Percentiles rank a stretch among this genome's conserved stretches.
Conservation (phyloP, 2,888 invertebrate genomes). For the Hylaea fasciaria region DNA sequence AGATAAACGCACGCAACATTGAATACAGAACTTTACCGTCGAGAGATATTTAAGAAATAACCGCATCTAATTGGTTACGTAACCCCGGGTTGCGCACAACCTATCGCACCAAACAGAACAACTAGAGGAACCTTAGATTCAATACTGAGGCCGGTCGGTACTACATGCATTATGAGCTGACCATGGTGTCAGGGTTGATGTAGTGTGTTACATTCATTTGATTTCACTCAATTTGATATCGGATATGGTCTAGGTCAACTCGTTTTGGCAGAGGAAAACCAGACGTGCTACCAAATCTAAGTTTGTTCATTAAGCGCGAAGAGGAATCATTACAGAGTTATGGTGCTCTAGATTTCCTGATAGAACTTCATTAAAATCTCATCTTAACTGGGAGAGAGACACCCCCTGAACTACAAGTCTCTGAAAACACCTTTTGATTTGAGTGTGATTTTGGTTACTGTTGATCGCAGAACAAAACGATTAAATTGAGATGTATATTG, state of each 20-base stretch:
- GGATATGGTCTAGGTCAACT: conserved; percentile 49
- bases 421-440: too few species aligned
- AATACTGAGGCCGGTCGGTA: conserved; percentile 58
- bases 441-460: too few species aligned
- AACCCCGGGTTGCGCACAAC: conserved; percentile 34
- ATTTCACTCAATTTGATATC: conserved; percentile 58
- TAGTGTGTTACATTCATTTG: conserved; percentile 53
- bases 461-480: too few species aligned
- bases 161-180: conserved; percentile 55
- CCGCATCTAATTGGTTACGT: conserved; percentile 35
- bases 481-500: too few species aligned
- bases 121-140: conserved; percentile 59
- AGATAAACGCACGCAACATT: conserved; percentile 34
- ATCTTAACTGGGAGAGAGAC: too few species aligned
- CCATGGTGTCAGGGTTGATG: conserved; percentile 68
- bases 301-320: not conserved
- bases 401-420: too few species aligned
- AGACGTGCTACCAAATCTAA: not conserved
- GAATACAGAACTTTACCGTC: conserved; percentile 26
- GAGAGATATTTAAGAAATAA: conserved; percentile 26
- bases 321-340: too few species aligned
- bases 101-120: conserved; percentile 59
- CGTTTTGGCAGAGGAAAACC: conserved; percentile 36
- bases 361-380: too few species aligned
- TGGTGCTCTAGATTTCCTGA: too few species aligned